Conservation (phyloP, 2,113 vertebrate species). For the Melierax canorus region DNA sequence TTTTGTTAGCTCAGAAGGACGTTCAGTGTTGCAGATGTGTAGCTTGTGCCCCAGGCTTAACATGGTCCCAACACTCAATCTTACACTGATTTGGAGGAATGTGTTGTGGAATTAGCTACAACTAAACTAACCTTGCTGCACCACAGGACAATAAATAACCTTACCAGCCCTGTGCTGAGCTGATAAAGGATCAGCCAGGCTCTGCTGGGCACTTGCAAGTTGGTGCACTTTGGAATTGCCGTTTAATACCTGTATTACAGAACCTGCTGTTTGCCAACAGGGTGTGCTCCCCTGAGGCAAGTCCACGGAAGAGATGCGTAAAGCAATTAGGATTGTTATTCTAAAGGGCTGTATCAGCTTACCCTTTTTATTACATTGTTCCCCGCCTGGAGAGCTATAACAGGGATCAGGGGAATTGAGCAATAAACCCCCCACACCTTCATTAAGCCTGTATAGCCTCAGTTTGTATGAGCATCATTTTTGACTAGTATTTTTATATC, state of each 20-base stretch:
- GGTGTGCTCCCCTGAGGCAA: background rate
- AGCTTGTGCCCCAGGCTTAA: background rate
- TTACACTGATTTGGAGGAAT: background rate
- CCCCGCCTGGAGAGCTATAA: background rate
- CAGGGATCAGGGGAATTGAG: background rate
- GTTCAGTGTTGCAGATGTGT: background rate
- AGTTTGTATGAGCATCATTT: background rate
- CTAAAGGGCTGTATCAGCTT: background rate
- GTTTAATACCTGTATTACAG: background rate
- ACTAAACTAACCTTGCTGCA: background rate
- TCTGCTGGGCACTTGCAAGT: background rate
- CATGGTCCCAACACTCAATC: background rate
- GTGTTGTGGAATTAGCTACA: background rate
- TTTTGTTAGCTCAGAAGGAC: background rate
- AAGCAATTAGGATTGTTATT: slow-evolving; percentile 28
- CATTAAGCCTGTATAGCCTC: background rate
- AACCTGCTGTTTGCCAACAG: slow-evolving; percentile 44
- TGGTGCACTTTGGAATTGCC: slow-evolving; percentile 15
- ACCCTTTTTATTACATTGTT: slow-evolving; percentile 23
- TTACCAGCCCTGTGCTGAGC: background rate
- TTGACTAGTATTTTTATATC: background rate
- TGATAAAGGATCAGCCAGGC: background rate
- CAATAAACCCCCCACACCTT: background rate
- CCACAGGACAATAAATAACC: background rate
- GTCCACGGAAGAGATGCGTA: background rate